phyloP scores from a whole-genome alignment of 2,888 invertebrate species.

The Chrysina gloriosa region DNA sequence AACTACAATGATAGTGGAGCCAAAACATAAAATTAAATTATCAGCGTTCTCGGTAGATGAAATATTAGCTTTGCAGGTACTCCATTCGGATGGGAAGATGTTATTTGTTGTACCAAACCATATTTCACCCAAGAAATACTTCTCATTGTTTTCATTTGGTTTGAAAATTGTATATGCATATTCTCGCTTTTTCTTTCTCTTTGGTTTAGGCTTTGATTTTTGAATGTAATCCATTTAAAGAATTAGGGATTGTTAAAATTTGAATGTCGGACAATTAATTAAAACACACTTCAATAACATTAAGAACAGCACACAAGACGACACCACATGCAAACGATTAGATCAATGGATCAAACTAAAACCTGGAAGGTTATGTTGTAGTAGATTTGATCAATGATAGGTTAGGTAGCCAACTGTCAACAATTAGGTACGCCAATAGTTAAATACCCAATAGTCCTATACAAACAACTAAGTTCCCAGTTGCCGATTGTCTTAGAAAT shows the following conservation, averaged over 20 bases:
- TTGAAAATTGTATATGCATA: slow-evolving; percentile 23
- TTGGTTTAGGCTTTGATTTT: not conserved
- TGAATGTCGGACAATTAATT: not conserved
- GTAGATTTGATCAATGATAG: too few species aligned
- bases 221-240: slow-evolving; percentile 20
- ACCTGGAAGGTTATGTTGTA: too few species aligned
- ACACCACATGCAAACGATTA: not conserved
- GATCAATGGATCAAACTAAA: too few species aligned
- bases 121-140: slow-evolving; percentile 52
- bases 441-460: too few species aligned
- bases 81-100: slow-evolving; percentile 53
- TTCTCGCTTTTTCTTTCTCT: not conserved
- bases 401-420: too few species aligned
- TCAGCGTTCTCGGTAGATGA: slow-evolving; percentile 39
- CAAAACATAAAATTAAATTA: slow-evolving; percentile 51
- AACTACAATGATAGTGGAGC: slow-evolving; percentile 50
- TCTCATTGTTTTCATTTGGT: slow-evolving; percentile 22
- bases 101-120: slow-evolving; percentile 56
- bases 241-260: not conserved
- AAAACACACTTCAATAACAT: not conserved
- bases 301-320: not conserved
- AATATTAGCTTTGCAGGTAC: slow-evolving; percentile 52
- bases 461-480: too few species aligned
- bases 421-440: too few species aligned
- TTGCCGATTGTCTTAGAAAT: too few species aligned